Evolutionary conservation across 2,113 vertebrate genomes (phyloP).

Genomic region (Cyprinodon tularosa): DNA sequence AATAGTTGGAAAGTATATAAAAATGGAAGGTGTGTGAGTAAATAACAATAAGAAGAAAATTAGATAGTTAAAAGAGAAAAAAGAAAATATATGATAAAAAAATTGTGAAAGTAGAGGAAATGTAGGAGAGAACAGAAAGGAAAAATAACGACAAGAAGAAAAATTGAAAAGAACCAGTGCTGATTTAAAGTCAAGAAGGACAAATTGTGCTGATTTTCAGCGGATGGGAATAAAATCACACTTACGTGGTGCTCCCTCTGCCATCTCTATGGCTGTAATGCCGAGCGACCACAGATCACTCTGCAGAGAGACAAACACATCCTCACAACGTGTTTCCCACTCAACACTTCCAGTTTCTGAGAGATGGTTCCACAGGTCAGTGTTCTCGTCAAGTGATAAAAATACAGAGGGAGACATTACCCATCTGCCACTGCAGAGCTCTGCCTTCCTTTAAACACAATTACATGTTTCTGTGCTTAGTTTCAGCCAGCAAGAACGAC

Average conservation of each 20-base stretch:
- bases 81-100: background rate
- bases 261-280: slow-evolving; percentile 99
- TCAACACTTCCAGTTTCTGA: slow-evolving; percentile 19
- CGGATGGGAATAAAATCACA: slow-evolving; percentile 46
- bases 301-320: slow-evolving; percentile 76
- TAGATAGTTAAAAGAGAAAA: background rate
- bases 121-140: background rate
- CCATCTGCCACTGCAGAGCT: slow-evolving; percentile 26
- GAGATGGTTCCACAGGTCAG: slow-evolving; percentile 10
- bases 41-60: too few relatives aligned
- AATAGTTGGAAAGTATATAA: background rate
- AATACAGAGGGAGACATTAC: slow-evolving; percentile 28
- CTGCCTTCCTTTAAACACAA: background rate
- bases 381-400: slow-evolving; percentile 49
- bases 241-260: slow-evolving; percentile 98
- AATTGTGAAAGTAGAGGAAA: too few relatives aligned
- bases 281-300: slow-evolving; percentile 98
- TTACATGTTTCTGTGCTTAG: background rate
- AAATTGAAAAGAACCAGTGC: background rate
- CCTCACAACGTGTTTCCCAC: slow-evolving; percentile 19
- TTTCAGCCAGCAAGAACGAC: slow-evolving; percentile 2
- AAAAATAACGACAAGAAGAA: background rate
- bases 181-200: background rate
- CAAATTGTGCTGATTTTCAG: slow-evolving; percentile 24
- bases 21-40: background rate